Evolutionary conservation across 2,797 vertebrate species (phyloP), one percentile per base, ranked within the genome.

Genomic region (Microcaecilia unicolor): DNA sequence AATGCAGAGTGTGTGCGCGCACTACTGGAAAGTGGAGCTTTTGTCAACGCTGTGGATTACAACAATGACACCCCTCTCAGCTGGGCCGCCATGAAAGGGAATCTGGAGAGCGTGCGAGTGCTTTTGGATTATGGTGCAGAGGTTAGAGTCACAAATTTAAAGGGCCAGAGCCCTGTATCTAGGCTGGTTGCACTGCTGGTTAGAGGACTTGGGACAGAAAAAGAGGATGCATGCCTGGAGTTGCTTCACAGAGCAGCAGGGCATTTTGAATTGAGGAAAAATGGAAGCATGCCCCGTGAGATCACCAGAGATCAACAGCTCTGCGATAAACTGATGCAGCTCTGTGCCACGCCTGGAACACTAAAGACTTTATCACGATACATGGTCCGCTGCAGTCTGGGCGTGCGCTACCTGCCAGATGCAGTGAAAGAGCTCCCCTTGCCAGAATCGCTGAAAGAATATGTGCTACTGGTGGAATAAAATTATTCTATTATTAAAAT

Each of bases 21-120:
- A 2, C 74, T 99, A 41, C 75, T 99, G 32, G 91, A 93, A 66
- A 92, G 85, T 0, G 90, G 91, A 0, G 93, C 94, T 14, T 64
- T 64, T 32, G 92, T 89, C 28, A 91, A 96, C 8, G 81, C 85
- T 8, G 79, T 82, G 22, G 94, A 98, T 73, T 95, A 97, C 77
- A 97, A 98, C 70, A 69, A 85, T 4, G 95, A 98, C 66, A 98
- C 94, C 0, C 95, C 95, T 0, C 80, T 98, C 42, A 97, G 93
- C 72, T 99, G 95, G 95, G 95, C 93, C 0, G 93, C 92, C 32
- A 95, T 95, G 91, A 97, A 97, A 34, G 95, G 94, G 18, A 97
- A 97, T 64, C 76, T 98, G 29, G 94, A 97, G 55, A 97, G 94
- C 2, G 86, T 97, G 25, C 90, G 87, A 41, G 59, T 95, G 44